Evolutionary conservation across 2,797 vertebrate species (phyloP).

Genomic region (Enteromius mattozi): DNA sequence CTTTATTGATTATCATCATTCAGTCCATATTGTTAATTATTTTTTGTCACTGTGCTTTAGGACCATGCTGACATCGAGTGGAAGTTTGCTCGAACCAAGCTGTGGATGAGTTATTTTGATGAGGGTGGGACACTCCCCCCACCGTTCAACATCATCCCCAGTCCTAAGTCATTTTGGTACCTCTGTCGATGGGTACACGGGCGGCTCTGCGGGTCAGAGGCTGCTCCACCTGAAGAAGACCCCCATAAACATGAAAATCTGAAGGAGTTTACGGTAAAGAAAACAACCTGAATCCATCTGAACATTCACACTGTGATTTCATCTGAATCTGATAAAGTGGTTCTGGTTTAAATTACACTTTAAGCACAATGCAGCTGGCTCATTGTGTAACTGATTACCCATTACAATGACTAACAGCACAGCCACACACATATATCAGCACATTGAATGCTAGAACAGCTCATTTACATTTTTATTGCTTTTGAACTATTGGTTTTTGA

Average conservation of each 20-base stretch:
- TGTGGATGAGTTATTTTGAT: slow-evolving; percentile 98
- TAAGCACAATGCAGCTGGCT: slow-evolving; percentile 26
- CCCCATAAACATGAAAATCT: slow-evolving; percentile 88
- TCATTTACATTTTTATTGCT: slow-evolving; percentile 53
- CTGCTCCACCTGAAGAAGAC: slow-evolving; percentile 72
- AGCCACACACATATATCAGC: slow-evolving; percentile 26
- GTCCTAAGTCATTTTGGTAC: slow-evolving; percentile 93
- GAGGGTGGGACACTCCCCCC: slow-evolving; percentile 94
- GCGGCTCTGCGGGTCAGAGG: slow-evolving; percentile 81
- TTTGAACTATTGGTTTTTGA: slow-evolving; percentile 44
- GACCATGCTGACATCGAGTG: slow-evolving; percentile 97
- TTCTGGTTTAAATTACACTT: slow-evolving; percentile 19
- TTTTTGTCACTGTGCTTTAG: slow-evolving; percentile 66
- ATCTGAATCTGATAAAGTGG: slow-evolving; percentile 25
- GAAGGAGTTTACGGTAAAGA: slow-evolving; percentile 88
- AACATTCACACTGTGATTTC: not conserved
- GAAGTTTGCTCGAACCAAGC: slow-evolving; percentile 96
- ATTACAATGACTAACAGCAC: slow-evolving; percentile 33
- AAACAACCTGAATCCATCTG: not conserved
- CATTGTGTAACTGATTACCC: slow-evolving; percentile 18
- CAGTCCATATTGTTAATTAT: not conserved
- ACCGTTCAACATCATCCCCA: slow-evolving; percentile 93
- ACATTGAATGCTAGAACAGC: slow-evolving; percentile 22
- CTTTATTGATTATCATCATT: not conserved
- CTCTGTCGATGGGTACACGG: slow-evolving; percentile 91